Evolutionary conservation across 30 jellyfish, hydroid and myxozoan genomes (phyloP).

Genomic region (Nemopilema nomurai): DNA sequence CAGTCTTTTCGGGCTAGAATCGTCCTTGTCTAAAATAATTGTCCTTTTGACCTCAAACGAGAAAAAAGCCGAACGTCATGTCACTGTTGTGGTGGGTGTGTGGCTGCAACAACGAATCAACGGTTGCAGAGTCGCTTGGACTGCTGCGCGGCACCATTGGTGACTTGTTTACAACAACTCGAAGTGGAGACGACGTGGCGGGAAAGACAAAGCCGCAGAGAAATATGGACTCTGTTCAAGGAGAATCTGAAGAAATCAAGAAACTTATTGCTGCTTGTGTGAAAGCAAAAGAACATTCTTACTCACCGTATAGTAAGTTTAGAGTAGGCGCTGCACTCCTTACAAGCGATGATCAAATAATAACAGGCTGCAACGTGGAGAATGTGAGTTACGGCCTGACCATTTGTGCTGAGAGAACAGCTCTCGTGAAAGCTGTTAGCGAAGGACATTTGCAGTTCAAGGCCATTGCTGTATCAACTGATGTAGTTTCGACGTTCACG

Average conservation of each 20-base stretch:
- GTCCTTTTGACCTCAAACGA: too few relatives aligned
- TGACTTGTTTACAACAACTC: background rate
- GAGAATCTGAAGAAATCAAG: conserved; percentile 9
- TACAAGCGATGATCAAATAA: conserved; percentile 56
- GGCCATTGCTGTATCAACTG: conserved; percentile 89
- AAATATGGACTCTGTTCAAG: conserved; percentile 17
- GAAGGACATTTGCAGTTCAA: conserved; percentile 82
- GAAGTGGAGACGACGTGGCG: conserved; percentile 21
- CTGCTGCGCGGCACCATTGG: too few relatives aligned
- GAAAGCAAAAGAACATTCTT: conserved; percentile 78
- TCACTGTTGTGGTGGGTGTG: too few relatives aligned
- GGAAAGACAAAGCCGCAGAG: conserved; percentile 9
- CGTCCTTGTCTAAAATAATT: too few relatives aligned
- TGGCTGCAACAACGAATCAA: too few relatives aligned
- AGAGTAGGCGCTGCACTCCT: conserved; percentile 90
- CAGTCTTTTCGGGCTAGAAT: too few relatives aligned
- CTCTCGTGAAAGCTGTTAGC: conserved; percentile 93
- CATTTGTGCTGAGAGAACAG: conserved; percentile 98
- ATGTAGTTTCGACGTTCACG: conserved; percentile 59
- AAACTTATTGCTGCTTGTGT: conserved; percentile 50
- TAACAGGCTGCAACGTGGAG: conserved; percentile 95
- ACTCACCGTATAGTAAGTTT: conserved; percentile 84
- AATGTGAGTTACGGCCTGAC: conserved; percentile 95
- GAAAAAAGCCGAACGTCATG: too few relatives aligned
- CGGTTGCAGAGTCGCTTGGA: too few relatives aligned